Percentiles rank a stretch among this genome's conserved stretches.
phyloP scores from a whole-genome alignment of 2,888 invertebrate genomes.

The Coleophora flavipennella region DNA sequence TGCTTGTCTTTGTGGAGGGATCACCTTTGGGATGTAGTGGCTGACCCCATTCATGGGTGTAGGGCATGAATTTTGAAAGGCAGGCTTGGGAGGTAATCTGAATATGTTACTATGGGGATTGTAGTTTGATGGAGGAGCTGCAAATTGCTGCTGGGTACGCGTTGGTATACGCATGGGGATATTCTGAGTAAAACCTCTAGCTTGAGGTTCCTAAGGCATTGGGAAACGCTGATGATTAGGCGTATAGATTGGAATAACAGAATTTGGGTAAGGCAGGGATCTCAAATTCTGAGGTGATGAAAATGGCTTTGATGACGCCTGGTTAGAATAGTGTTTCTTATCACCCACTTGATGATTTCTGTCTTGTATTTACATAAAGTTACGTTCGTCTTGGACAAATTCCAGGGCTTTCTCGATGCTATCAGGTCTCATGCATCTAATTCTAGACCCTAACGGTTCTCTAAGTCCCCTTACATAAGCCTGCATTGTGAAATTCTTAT shows the following conservation, averaged over 20 bases:
- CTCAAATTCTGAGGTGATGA: background rate
- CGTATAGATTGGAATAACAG: constrained; percentile 1
- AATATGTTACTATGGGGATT: constrained; percentile 2
- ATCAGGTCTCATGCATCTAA: constrained; percentile 4
- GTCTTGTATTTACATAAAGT: constrained; percentile 11
- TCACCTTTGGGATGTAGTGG: background rate
- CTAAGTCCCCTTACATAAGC: constrained; percentile 4
- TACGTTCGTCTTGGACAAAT: constrained; percentile 13
- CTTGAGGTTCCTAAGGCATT: too few species aligned
- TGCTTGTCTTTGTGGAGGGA: constrained; percentile 3
- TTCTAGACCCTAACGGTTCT: constrained; percentile 8
- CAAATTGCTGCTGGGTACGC: constrained; percentile 4
- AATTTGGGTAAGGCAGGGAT: background rate
- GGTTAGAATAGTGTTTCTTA: too few species aligned
- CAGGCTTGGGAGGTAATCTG: background rate
- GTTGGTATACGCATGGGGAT: background rate
- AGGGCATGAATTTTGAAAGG: too few species aligned
- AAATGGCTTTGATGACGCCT: too few species aligned
- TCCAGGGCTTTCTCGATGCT: constrained; percentile 10
- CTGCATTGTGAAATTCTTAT: constrained; percentile 7
- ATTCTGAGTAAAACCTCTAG: too few species aligned
- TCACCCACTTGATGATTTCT: constrained; percentile 9
- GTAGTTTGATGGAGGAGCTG: constrained; percentile 2
- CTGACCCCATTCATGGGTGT: constrained; percentile 4
- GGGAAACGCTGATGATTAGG: too few species aligned